Base-by-base conservation (phyloP, 2,888 invertebrate species). In the Apocheima hispidaria region DNA sequence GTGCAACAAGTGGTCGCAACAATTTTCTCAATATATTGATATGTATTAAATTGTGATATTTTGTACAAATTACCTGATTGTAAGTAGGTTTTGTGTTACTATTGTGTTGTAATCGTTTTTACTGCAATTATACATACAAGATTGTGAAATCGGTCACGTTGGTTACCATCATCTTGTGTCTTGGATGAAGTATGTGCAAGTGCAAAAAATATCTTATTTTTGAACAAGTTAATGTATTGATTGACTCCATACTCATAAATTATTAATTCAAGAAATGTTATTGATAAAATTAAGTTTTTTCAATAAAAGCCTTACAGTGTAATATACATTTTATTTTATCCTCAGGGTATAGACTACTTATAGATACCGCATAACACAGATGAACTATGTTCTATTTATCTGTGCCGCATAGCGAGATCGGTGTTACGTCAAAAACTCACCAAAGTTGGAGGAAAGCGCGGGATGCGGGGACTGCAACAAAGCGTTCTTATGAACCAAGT, bases 21-120 rank as follows among this genome's bases (percentile, higher is more conserved):
- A 75, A 73, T 73, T 78, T 77, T 79, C 74, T 74, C 75, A 79
- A 73, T 80, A 44, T 33, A 78, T 78, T 81, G 78, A 74, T 79
- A 72, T 77, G 73, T 78, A 83, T 83, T 84, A 78, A 81, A 85
- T 87, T 90, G 90, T 91, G 90, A 90, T 91, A 90, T 87, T 86
- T 83, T 88, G 91, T 91, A 91, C 90, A 91, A 91, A 90, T 84
- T 82, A 81, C 79, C 83, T 82, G 81, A 77, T 71, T 80, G 75
- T 88, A 87, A 84, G 86, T 81, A 77, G 75, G 71, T 72, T 69
- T 81, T 79, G 77, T 74, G 81, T 84, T 83, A 77, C 68, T 75
- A 69, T 73, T 70, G 68, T 68, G 73, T 73, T 80, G 77, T 63
- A 75, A 72, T 76, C 51, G 60, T 61, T 72, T 65, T 68, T 53